Conservation (phyloP, 2,888 invertebrate species). For the Alentia gelatinosa region DNA sequence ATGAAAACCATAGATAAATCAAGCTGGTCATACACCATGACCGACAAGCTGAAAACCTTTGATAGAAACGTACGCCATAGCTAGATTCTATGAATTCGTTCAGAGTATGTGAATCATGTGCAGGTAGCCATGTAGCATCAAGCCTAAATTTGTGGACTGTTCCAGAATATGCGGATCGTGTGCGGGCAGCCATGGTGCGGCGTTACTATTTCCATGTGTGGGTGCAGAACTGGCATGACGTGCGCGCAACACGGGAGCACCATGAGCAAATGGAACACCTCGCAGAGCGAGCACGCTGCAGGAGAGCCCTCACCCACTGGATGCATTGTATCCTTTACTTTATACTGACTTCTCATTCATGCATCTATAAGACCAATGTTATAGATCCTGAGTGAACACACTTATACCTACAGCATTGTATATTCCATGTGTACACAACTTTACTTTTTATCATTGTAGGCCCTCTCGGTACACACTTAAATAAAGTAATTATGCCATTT, state of each 20-base stretch:
- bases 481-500: neutral
- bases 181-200: slow-evolving; percentile 64
- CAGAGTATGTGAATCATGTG: too few relatives aligned
- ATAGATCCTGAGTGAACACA: too few relatives aligned
- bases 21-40: too few relatives aligned
- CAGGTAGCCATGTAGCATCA: too few relatives aligned
- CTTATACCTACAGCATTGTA: neutral
- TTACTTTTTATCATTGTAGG: neutral
- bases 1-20: too few relatives aligned
- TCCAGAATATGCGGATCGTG: slow-evolving; percentile 67
- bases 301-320: slow-evolving; percentile 70
- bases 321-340: slow-evolving; percentile 76
- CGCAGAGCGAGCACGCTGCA: slow-evolving; percentile 66
- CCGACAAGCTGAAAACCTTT: too few relatives aligned
- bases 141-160: too few relatives aligned
- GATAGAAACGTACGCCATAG: too few relatives aligned
- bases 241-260: slow-evolving; percentile 66
- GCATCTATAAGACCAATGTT: too few relatives aligned
- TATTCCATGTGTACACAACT: neutral
- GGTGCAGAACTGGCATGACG: slow-evolving; percentile 65
- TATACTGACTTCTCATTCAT: neutral
- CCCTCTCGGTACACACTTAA: neutral
- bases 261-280: slow-evolving; percentile 68
- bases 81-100: too few relatives aligned
- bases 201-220: slow-evolving; percentile 67